Conservation (phyloP, 2,113 vertebrate species). For the Tringa solitaria region DNA sequence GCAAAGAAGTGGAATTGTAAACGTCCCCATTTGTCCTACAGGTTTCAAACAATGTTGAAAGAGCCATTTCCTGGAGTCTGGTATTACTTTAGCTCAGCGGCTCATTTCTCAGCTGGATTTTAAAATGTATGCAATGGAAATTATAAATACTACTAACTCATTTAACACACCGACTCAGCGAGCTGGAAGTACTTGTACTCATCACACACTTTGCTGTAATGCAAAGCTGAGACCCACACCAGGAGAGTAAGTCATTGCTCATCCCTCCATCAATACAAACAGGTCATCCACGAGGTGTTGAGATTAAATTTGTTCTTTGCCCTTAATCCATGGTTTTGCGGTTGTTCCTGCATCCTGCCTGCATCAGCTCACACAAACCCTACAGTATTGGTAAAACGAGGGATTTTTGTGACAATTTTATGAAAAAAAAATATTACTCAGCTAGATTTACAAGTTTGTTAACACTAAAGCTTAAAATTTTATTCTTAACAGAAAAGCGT, state of each 20-base stretch:
- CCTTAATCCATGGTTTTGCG: too few relatives aligned
- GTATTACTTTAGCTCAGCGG: background rate
- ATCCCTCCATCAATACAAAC: background rate
- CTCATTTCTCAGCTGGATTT: conserved; percentile 9
- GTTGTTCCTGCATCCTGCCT: too few relatives aligned
- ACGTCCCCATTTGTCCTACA: conserved; percentile 15
- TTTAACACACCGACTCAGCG: background rate
- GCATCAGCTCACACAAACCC: background rate
- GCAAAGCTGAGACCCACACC: background rate
- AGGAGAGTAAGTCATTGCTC: background rate
- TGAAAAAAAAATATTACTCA: background rate
- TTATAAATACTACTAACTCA: conserved; percentile 16
- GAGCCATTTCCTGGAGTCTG: background rate
- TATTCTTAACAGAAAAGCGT: conserved; percentile 6
- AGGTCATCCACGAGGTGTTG: background rate
- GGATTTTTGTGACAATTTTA: background rate
- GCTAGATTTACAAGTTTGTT: background rate
- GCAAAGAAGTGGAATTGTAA: conserved; percentile 32
- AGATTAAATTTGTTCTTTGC: too few relatives aligned
- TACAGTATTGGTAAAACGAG: background rate
- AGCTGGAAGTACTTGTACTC: background rate
- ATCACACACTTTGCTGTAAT: background rate
- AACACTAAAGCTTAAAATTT: background rate
- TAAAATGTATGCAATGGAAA: conserved; percentile 3
- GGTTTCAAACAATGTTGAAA: conserved; percentile 33